These are phyloP conservation scores for Drosophila mojavensis DNA, from an alignment of 1,140 invertebrate species.

Conservation along the genomic window DNA sequence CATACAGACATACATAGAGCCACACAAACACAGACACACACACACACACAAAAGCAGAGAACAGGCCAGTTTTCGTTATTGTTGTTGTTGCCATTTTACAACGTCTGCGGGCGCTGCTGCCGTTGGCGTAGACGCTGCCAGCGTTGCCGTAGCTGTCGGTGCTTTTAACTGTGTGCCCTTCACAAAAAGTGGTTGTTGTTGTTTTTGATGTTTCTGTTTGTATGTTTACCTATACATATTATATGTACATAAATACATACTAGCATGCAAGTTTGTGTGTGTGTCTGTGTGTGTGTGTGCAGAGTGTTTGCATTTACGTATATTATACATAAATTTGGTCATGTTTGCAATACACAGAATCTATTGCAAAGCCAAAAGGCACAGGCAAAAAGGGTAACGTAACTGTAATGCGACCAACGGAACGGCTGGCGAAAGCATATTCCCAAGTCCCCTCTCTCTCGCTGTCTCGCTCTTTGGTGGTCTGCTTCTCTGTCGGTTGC, in stretches of 20 bases:
- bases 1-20: constrained; percentile 1
- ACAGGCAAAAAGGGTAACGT: constrained; percentile 37
- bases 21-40: constrained; percentile 2
- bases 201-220: constrained; percentile 11
- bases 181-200: constrained; percentile 36
- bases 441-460: constrained; percentile 14
- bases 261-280: constrained; percentile 11
- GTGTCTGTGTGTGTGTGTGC: constrained; percentile 1
- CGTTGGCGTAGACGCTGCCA: constrained; percentile 14
- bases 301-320: constrained; percentile 6
- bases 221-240: constrained; percentile 35
- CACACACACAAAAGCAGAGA: constrained; percentile 1
- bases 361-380: constrained; percentile 31
- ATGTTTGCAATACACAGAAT: constrained; percentile 43
- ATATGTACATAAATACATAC: constrained; percentile 5
- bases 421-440: constrained; percentile 47
- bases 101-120: constrained; percentile 41
- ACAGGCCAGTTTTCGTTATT: constrained; percentile 29
- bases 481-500: constrained; percentile 11
- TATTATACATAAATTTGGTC: constrained; percentile 32
- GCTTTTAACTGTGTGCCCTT: constrained; percentile 44
- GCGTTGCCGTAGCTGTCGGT: constrained; percentile 6
- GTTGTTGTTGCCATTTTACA: constrained; percentile 48
- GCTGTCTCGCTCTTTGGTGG: constrained; percentile 4
- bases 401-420: constrained; percentile 35